Evolutionary conservation across 2,113 vertebrate genomes (phyloP), one percentile per base, ranked within the genome.

Genomic region (Onychostruthus taczanowskii): DNA sequence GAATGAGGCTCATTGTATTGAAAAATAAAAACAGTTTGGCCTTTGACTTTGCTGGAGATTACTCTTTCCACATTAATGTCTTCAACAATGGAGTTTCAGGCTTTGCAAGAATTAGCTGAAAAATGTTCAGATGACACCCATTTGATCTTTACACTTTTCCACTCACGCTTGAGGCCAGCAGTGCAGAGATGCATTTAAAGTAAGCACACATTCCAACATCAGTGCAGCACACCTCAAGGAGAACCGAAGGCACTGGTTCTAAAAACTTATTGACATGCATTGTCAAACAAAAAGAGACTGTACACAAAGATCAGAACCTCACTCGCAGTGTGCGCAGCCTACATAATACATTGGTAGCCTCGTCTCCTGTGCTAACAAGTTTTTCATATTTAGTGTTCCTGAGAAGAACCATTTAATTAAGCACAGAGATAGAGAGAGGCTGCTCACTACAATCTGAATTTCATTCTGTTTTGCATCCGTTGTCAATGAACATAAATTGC

Each of bases 1-100:
- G 69, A 97, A 82, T 73, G 58, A 95, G 44, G 50, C 41, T 95
- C 49, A 79, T 70, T 78, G 72, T 93, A 90, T 93, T 92, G 81
- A 95, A 93, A 97, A 95, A 94, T 90, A 94, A 93, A 92, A 93
- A 90, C 70, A 93, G 66, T 33, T 87, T 94, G 93, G 87, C 94
- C 94, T 96, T 94, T 94, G 90, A 87, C 86, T 96, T 95, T 11
- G 3, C 88, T 73, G 43, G 31, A 93, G 69, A 92, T 92, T 91
- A 93, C 55, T 87, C 61, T 64, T 94, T 94, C 63, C 76, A 86
- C 75, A 58, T 76, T 95, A 90, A 89, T 31, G 47, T 88, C 59
- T 68, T 87, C 85, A 84, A 53, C 35, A 37, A 64, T 44, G 27
- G 43, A 70, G 72, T 91, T 84, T 53, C 53, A 93, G 78, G 49